Evolutionary conservation across 2,888 invertebrate genomes (phyloP), one percentile per base, ranked within the genome.

Genomic region (Dynastes maya): DNA sequence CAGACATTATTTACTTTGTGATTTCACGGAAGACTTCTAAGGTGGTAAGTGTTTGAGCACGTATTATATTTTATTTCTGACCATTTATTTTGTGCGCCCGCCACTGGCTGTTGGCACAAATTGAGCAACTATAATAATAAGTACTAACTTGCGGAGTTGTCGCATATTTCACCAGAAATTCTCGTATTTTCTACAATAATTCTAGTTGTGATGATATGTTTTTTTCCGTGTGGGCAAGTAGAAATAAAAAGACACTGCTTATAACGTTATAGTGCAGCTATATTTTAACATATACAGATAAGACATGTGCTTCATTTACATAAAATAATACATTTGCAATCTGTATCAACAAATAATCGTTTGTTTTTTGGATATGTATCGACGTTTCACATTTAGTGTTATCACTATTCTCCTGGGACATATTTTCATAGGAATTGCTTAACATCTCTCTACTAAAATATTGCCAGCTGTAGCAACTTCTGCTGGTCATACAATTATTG

Each of bases 341-440:
- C 77, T 78, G 61, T 72, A 82, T 83, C 82, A 83, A 80, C 78
- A 81, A 82, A 78, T 80, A 77, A 80, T 84, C 82, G 81, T 83
- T 81, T 81, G 37, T 81, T 84, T 67, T 74, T 65, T 79, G 81
- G 87, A 88, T 88, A 88, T 88, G 88, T 87, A 86, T 87, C 83
- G 84, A 84, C 86, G 86, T 83, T 84, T 84, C 49, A 85, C 86
- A 86, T 85, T 86, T 86, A 80, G 82, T 82, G 82, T 72, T 77
- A 70, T 71, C 77, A 71, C 71, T 77, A 71, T 77, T 67, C 37
- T 58, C 22, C 13, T 45, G 71, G 77, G 67, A 61, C 71, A 77
- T 53, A 77, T 61, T 77, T 71, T 70, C 72, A 58, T 58, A 63
- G 63, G n/a, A 68, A 29, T 68, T 68, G 68, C 29, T 51, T 29